phyloP scores from a whole-genome alignment of 2,113 vertebrate species.

The Actenoides hombroni region DNA sequence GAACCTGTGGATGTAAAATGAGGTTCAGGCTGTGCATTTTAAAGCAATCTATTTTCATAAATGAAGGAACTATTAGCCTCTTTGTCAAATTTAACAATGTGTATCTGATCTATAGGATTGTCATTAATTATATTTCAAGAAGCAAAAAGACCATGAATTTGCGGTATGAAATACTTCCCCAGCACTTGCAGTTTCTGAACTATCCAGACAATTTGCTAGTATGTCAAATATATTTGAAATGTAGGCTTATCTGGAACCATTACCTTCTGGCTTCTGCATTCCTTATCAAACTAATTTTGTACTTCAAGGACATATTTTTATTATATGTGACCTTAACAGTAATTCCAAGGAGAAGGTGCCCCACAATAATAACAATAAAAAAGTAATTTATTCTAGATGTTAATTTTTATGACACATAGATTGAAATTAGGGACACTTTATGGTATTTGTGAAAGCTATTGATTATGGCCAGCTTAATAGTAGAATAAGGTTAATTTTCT shows the following conservation, averaged over 20 bases:
- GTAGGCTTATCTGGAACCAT: slow-evolving; percentile 37
- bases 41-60: slow-evolving; percentile 52
- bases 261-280: slow-evolving; percentile 54
- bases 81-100: slow-evolving; percentile 49
- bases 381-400: slow-evolving; percentile 15
- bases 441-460: slow-evolving; percentile 33
- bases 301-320: slow-evolving; percentile 35
- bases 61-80: slow-evolving; percentile 58
- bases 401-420: not conserved
- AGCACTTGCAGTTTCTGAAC: slow-evolving; percentile 17
- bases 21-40: slow-evolving; percentile 36
- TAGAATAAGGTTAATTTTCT: slow-evolving; percentile 48
- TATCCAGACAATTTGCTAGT: slow-evolving; percentile 33
- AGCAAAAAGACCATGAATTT: slow-evolving; percentile 35
- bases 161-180: not conserved
- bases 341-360: slow-evolving; percentile 17
- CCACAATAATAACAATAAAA: not conserved
- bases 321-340: slow-evolving; percentile 30
- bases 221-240: slow-evolving; percentile 51
- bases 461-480: slow-evolving; percentile 13
- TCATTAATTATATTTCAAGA: slow-evolving; percentile 26
- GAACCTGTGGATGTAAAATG: slow-evolving; percentile 11
- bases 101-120: not conserved
- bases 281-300: slow-evolving; percentile 52
- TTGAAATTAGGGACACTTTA: slow-evolving; percentile 37